Base-by-base conservation (phyloP, 2,888 invertebrate genomes). In the Drosophila recens region DNA sequence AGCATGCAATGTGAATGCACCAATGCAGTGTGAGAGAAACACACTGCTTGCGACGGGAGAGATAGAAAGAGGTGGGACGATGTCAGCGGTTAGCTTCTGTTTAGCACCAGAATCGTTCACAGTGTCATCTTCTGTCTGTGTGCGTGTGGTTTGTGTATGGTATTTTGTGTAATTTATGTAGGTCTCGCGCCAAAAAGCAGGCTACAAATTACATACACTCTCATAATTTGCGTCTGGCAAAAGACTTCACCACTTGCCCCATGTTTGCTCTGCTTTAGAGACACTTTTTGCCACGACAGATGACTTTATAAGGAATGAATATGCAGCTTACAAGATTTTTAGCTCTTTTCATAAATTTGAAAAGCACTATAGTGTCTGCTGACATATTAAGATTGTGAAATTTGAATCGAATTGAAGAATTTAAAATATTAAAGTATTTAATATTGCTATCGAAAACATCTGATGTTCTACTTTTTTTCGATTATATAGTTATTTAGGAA, bases 121-220 rank as follows among this genome's bases (percentile, higher is more conserved):
- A 38, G 9, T 42, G 13, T n/a, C 33, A 34, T 57, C 51, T 51
- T 40, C 56, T 59, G 38, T 57, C 56, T 42, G 5, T 36, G 13
- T 36, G 36, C n/a, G 13, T 36, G 13, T 36, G 5, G 46, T 40
- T 15, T 42, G 13, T 36, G 34, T 48, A 23, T 45, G 38, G 9
- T 65, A 46, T 69, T 49, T 49, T 54, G 43, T 64, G 51, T 79
- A 79, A 75, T 79, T 76, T 75, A 75, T 79, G 73, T 76, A 63
- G 73, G 71, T 67, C 71, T 65, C 49, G 66, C 65, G 68, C 74
- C 74, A 68, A 75, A 75, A 65, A 75, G 48, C 63, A 67, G 45
- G 38, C 75, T 65, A 64, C 77, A 75, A 80, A 73, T 80, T 77
- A 68, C 64, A 70, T 34, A 53, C 52, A 70, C 56, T 66, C 72